Evolutionary conservation across 2,797 vertebrate genomes (phyloP).

Genomic region (Anolis apletophallus): DNA sequence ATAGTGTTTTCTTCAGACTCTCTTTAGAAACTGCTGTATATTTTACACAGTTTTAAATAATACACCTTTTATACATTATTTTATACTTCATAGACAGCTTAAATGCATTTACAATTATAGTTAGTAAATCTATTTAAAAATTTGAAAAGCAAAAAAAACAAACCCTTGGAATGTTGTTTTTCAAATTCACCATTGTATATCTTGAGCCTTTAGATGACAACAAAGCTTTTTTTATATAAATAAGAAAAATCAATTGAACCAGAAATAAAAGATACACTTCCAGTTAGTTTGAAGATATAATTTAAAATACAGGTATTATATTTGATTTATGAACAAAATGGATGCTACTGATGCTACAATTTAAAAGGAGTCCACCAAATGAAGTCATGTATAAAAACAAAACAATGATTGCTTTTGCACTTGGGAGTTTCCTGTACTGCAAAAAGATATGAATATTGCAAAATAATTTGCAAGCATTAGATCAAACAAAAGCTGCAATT

Average conservation of each 20-base stretch:
- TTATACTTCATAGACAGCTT: neutral
- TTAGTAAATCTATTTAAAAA: slow-evolving; percentile 1
- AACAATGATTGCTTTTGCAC: slow-evolving; percentile 46
- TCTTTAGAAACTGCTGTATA: neutral
- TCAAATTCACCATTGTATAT: neutral
- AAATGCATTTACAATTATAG: neutral
- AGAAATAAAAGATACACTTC: neutral
- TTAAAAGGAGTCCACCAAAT: slow-evolving; percentile 23
- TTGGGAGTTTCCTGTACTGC: slow-evolving; percentile 43
- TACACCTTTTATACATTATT: neutral
- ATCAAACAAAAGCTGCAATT: slow-evolving; percentile 49
- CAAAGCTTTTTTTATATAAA: neutral
- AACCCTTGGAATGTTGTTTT: neutral
- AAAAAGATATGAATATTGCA: slow-evolving; percentile 30
- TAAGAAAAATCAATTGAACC: neutral
- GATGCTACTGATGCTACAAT: neutral
- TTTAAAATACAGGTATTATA: slow-evolving; percentile 16
- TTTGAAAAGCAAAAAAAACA: neutral
- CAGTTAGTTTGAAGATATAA: neutral
- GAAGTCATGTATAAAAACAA: slow-evolving; percentile 49
- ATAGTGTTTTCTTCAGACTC: neutral
- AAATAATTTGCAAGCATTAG: slow-evolving; percentile 42
- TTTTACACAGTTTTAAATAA: neutral
- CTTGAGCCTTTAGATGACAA: neutral
- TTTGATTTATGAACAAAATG: slow-evolving; percentile 10